Evolutionary conservation across 2,888 invertebrate species (phyloP).

Genomic region (Synergus gifuensis): DNA sequence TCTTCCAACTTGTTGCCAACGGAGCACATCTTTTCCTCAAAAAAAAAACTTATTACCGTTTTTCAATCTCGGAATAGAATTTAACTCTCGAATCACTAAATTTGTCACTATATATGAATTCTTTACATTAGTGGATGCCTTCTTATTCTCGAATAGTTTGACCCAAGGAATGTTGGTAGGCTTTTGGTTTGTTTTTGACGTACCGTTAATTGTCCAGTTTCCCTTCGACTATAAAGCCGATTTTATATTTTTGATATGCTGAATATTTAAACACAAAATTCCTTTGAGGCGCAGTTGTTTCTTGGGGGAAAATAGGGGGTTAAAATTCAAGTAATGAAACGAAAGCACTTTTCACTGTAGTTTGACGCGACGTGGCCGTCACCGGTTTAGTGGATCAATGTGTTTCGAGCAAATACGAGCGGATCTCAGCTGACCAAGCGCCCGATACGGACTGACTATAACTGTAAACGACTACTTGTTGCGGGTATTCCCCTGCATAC

Average conservation of each 20-base stretch:
- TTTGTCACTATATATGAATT: not conserved
- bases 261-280: slow-evolving; percentile 22
- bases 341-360: slow-evolving; percentile 32
- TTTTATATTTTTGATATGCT: not conserved
- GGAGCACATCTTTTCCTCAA: slow-evolving; percentile 31
- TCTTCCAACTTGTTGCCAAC: slow-evolving; percentile 27
- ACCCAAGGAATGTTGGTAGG: not conserved
- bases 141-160: slow-evolving; percentile 6
- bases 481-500: slow-evolving; percentile 65
- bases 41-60: slow-evolving; percentile 4
- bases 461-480: slow-evolving; percentile 78
- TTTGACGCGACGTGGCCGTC: slow-evolving; percentile 40
- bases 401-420: slow-evolving; percentile 43
- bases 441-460: slow-evolving; percentile 78
- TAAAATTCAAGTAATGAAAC: not conserved
- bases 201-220: slow-evolving; percentile 36
- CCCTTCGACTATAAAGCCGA: slow-evolving; percentile 1
- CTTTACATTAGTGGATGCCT: not conserved
- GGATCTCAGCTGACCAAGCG: slow-evolving; percentile 76
- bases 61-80: slow-evolving; percentile 11
- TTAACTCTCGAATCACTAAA: slow-evolving; percentile 15
- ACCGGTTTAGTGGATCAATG: slow-evolving; percentile 48
- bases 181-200: not conserved
- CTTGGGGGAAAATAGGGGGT: not conserved
- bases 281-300: not conserved